Percentiles rank a stretch among this genome's conserved stretches.
Conservation (phyloP, 92 coral and sea anemone species). For the Isaurus tuberculatus region DNA sequence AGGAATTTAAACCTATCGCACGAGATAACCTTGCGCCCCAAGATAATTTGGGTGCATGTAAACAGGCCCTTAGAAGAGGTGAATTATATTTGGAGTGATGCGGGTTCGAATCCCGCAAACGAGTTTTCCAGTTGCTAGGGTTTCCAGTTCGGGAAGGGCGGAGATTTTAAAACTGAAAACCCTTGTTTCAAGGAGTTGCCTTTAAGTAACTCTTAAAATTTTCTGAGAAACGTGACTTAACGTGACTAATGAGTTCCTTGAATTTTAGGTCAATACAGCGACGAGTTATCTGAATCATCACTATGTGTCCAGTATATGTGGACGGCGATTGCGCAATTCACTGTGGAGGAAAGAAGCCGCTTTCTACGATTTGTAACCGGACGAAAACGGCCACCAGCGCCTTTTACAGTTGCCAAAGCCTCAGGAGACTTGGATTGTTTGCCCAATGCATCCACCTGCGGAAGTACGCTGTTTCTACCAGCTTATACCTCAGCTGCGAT, state of each 20-base stretch:
- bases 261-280: slow-evolving; percentile 93
- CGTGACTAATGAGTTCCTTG: no score
- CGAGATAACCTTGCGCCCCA: no score
- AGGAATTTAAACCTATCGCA: no score
- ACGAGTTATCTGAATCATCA: slow-evolving; percentile 83
- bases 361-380: slow-evolving; percentile 98
- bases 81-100: no score
- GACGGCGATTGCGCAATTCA: slow-evolving; percentile 83
- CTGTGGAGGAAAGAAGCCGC: slow-evolving; percentile 88
- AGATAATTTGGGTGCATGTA: no score
- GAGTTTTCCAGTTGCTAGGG: no score
- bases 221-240: neutral
- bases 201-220: neutral
- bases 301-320: slow-evolving; percentile 84
- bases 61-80: no score
- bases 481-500: slow-evolving; percentile 79
- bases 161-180: no score
- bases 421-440: slow-evolving; percentile 83
- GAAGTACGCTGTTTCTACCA: slow-evolving; percentile 92
- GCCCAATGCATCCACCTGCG: slow-evolving; percentile 98
- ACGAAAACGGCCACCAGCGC: slow-evolving; percentile 95
- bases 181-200: no score
- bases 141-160: no score
- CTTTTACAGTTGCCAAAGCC: slow-evolving; percentile 91
- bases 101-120: no score